A percentile compares a stretch with the other conserved stretches of the same genome.
These are phyloP conservation scores for Pelosia muscerda DNA, from an alignment of 2,888 invertebrate genomes.

Conservation along the genomic window DNA sequence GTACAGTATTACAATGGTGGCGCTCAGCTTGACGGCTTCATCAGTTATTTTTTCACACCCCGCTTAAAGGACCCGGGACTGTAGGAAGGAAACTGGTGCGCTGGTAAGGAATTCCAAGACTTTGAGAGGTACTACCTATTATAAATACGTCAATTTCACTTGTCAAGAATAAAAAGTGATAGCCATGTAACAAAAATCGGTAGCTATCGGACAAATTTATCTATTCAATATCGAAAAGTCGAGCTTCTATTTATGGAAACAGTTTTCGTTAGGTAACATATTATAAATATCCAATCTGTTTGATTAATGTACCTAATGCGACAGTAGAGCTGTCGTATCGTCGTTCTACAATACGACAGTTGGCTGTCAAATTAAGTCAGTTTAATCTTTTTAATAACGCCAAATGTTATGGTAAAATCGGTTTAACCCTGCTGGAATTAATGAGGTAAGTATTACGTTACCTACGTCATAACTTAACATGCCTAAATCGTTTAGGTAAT, in stretches of 20 bases:
- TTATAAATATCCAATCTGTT: not conserved
- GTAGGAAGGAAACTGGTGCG: no score
- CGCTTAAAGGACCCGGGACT: no score
- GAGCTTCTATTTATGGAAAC: conserved; percentile 1
- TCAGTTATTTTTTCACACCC: no score
- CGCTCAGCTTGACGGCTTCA: no score
- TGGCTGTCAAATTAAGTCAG: not conserved
- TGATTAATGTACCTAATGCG: not conserved
- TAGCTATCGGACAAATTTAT: not conserved
- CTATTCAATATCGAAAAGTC: not conserved
- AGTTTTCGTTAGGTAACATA: not conserved
- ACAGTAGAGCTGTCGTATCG: not conserved
- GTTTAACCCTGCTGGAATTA: not conserved
- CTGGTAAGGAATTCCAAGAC: no score
- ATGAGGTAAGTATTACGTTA: not conserved
- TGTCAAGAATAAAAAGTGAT: not conserved
- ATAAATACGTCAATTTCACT: no score
- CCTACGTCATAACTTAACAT: not conserved
- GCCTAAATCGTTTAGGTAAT: no score
- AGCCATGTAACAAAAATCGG: not conserved
- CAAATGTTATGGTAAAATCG: not conserved
- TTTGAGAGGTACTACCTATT: no score
- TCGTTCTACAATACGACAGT: not conserved
- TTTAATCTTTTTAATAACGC: not conserved
- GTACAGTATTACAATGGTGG: no score